Conservation (phyloP, 1,140 invertebrate species). For the Diachasma alloeum region DNA sequence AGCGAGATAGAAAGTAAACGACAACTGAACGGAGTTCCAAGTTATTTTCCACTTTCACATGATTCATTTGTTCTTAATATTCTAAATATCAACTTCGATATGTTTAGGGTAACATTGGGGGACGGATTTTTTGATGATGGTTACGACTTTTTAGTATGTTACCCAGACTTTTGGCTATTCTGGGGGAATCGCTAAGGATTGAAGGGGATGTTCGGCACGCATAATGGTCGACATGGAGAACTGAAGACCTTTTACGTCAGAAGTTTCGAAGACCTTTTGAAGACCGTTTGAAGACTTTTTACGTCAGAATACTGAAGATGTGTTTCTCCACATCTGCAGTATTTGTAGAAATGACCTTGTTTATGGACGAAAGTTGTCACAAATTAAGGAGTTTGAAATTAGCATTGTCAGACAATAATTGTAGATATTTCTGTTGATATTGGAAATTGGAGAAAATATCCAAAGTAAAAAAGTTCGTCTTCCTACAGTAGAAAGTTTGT, state of each 20-base stretch:
- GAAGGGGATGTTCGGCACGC: neutral
- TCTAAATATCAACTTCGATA: neutral
- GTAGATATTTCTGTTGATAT: too few species aligned
- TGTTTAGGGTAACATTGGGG: neutral
- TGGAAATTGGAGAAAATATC: too few species aligned
- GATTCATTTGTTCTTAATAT: neutral
- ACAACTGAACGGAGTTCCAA: neutral
- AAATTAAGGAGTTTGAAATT: too few species aligned
- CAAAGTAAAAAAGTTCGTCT: too few species aligned
- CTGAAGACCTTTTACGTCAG: neutral
- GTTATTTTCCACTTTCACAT: neutral
- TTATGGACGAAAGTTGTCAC: too few species aligned
- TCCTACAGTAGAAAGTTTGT: too few species aligned
- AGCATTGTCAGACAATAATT: too few species aligned
- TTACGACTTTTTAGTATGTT: neutral
- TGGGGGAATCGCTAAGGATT: neutral
- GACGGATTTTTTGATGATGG: neutral
- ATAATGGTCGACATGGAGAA: neutral
- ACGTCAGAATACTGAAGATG: too few species aligned
- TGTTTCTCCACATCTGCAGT: neutral
- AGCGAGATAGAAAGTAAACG: slow-evolving; percentile 21
- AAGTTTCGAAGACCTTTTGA: too few species aligned
- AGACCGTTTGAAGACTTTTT: neutral
- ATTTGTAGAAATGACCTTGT: too few species aligned
- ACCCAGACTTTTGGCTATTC: neutral